A percentile compares a stretch with the other conserved stretches of the same genome.
These are phyloP conservation scores for Morus bassanus DNA, from an alignment of 2,797 vertebrate species.

Conservation along the genomic window DNA sequence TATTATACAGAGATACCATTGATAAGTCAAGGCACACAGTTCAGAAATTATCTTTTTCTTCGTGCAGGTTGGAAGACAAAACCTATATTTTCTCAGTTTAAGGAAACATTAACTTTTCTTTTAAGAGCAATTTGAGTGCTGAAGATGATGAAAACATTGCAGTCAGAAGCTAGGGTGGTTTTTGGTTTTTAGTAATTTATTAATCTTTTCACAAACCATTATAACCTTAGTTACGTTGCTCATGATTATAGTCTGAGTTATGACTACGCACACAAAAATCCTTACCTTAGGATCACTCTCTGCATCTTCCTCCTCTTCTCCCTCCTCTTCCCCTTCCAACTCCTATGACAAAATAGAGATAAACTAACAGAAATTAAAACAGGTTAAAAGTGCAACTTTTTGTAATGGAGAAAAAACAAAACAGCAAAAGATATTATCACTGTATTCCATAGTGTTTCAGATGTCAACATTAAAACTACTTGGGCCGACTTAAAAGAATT, in stretches of 20 bases:
- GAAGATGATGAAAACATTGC: not conserved
- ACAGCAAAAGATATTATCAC: not conserved
- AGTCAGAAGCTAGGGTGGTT: not conserved
- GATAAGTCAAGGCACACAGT: not conserved
- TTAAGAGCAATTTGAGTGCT: not conserved
- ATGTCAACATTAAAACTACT: not conserved
- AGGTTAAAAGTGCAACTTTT: slow-evolving; percentile 49
- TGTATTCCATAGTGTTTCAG: not conserved
- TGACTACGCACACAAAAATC: not conserved
- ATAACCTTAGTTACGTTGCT: not conserved
- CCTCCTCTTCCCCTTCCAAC: slow-evolving; percentile 89
- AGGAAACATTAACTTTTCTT: not conserved
- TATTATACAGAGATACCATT: not conserved
- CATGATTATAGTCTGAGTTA: not conserved
- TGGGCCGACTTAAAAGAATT: not conserved
- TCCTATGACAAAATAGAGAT: slow-evolving; percentile 76
- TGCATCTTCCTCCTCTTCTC: slow-evolving; percentile 88
- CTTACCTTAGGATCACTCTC: slow-evolving; percentile 88
- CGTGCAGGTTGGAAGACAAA: not conserved
- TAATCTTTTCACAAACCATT: not conserved
- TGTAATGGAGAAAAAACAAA: slow-evolving; percentile 29
- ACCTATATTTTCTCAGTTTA: not conserved
- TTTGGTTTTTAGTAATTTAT: not conserved
- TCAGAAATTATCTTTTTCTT: not conserved
- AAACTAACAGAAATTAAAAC: slow-evolving; percentile 57